These are phyloP conservation scores for Amyelois transitella DNA, from an alignment of 1,140 invertebrate genomes.

Conservation along the genomic window DNA sequence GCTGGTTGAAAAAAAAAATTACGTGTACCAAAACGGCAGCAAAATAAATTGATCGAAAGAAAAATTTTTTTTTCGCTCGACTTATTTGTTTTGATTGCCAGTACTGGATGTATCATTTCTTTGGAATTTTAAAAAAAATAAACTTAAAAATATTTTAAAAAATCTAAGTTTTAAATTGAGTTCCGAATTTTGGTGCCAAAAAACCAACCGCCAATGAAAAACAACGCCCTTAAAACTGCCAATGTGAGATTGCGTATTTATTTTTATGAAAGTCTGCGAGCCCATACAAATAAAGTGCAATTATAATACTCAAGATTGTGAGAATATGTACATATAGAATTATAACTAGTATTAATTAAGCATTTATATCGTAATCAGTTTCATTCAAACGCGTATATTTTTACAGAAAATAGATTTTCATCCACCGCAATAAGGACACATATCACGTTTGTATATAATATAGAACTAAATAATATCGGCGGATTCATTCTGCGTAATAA, in stretches of 20 bases:
- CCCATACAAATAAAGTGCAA: constrained; percentile 69
- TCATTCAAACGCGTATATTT: constrained; percentile 3
- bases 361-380: constrained; percentile 35
- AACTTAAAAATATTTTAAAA: no score
- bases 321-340: constrained; percentile 65
- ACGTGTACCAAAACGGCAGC: no score
- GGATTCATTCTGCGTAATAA: neutral
- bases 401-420: constrained; percentile 2
- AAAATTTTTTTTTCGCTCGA: no score
- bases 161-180: no score
- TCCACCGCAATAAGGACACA: constrained; percentile 36
- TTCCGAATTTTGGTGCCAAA: no score
- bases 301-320: constrained; percentile 72
- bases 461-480: neutral
- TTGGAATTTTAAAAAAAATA: no score
- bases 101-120: no score
- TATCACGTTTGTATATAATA: constrained; percentile 45
- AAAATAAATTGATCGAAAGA: no score
- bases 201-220: constrained; percentile 2
- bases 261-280: constrained; percentile 44
- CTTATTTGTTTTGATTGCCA: no score
- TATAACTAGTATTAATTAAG: constrained; percentile 50
- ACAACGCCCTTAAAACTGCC: constrained; percentile 16
- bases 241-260: constrained; percentile 42
- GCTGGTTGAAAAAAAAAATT: no score